phyloP scores from a whole-genome alignment of 2,797 vertebrate genomes.

The Phataginus tricuspis region DNA sequence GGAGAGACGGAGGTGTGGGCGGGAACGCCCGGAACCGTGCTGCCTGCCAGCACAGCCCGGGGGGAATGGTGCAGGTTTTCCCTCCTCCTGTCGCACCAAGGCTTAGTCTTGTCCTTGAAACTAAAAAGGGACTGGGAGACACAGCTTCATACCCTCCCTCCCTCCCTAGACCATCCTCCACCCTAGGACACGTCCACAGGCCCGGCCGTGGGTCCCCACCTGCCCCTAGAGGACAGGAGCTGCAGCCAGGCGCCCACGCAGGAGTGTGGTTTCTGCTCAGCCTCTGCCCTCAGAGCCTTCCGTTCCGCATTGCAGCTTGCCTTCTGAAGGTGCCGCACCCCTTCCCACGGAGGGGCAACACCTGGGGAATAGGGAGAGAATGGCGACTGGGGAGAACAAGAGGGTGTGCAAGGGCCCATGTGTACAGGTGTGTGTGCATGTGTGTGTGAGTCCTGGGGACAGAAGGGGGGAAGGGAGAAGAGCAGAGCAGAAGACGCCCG shows the following conservation, averaged over 20 bases:
- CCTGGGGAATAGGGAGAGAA: not conserved
- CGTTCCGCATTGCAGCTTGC: too few species aligned
- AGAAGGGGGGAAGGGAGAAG: not conserved
- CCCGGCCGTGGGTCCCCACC: too few species aligned
- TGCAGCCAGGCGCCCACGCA: too few species aligned
- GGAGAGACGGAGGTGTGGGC: rapidly evolving
- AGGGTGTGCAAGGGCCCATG: rapidly evolving
- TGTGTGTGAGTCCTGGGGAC: not conserved
- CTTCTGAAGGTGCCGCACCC: not conserved
- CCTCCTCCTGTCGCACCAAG: not conserved
- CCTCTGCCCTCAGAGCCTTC: too few species aligned
- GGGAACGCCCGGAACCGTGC: not conserved
- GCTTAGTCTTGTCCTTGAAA: not conserved
- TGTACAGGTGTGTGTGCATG: rapidly evolving
- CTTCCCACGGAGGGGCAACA: not conserved
- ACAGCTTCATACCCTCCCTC: not conserved
- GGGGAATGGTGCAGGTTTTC: rapidly evolving
- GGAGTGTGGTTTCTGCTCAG: too few species aligned
- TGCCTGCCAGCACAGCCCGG: not conserved
- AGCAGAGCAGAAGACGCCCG: not conserved
- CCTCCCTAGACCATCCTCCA: too few species aligned
- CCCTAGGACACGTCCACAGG: too few species aligned
- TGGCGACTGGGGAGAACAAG: rapidly evolving
- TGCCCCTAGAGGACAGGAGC: too few species aligned
- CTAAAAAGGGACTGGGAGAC: not conserved